These are phyloP conservation scores for Leptonema lineaticorne DNA, from an alignment of 1,140 invertebrate genomes.

Conservation along the genomic window DNA sequence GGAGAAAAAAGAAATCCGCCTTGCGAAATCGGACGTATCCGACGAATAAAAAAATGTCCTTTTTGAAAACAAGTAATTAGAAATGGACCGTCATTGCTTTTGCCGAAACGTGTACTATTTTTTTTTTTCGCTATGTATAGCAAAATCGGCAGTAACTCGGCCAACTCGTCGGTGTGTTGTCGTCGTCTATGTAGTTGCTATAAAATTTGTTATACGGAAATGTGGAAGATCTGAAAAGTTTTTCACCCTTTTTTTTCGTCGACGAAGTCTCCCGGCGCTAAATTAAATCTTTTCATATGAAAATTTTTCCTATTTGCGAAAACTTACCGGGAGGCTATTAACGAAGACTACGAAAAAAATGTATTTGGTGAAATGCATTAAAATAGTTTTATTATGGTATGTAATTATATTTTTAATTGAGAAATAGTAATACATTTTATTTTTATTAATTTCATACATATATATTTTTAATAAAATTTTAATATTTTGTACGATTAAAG, in stretches of 20 bases:
- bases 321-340: background rate
- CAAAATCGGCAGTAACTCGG: background rate
- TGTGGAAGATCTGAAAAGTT: background rate
- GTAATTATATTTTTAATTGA: too few species aligned
- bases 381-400: too few species aligned
- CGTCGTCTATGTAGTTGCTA: background rate
- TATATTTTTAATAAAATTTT: too few species aligned
- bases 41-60: conserved; percentile 18
- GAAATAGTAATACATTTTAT: too few species aligned
- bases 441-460: too few species aligned
- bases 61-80: conserved; percentile 35
- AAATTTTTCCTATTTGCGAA: background rate
- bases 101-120: background rate
- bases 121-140: background rate
- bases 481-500: too few species aligned
- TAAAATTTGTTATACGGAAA: background rate
- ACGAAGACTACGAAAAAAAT: too few species aligned
- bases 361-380: too few species aligned
- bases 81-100: background rate
- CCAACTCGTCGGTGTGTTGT: background rate
- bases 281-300: conserved; percentile 15
- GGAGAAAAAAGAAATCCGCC: background rate
- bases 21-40: conserved; percentile 1
- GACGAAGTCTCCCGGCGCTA: background rate
- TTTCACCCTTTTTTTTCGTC: too few species aligned